Evolutionary conservation across 2,888 invertebrate genomes (phyloP), one percentile per base, ranked within the genome.

Genomic region (Napeogenes inachia): DNA sequence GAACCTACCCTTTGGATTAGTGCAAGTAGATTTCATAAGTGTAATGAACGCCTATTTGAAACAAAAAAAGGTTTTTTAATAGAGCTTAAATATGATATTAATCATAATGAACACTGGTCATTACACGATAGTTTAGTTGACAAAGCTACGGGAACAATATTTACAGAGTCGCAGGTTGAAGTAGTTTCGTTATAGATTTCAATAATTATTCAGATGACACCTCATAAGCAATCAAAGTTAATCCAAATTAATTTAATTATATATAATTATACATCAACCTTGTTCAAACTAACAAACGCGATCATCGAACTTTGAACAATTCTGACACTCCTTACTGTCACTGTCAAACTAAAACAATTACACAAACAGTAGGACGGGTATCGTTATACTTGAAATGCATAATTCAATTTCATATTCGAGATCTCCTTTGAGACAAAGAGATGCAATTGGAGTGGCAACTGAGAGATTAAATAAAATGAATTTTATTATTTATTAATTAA

Each of bases 331-430:
- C 56, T 50, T 13, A 21, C 58, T 50, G 55, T 47, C 57, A 62
- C 47, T 42, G 42, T 42, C 42, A 42, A 62, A 61, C 59, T 64
- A 59, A 57, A 67, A 67, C 67, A 65, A 65, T 63, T 62, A 67
- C n/a, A 30, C 46, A 56, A 65, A 63, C 63, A 59, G 62, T 59
- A 46, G 50, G 72, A 65, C 69, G 76, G 76, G 72, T 73, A 73
- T 71, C 62, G 58, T 56, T 57, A 64, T 57, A 55, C 65, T 81
- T 78, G 76, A 80, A 68, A 72, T 73, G 69, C 74, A 76, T 84
- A 84, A 85, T 85, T 84, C 80, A 84, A 84, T 85, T 82, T 82
- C 74, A 71, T 72, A 80, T 80, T 69, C 69, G 58, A 64, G 42
- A 71, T 66, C 64, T 69, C 70, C 73, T 71, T 69, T 70, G 71